phyloP scores from a whole-genome alignment of 2,888 invertebrate genomes.

The Campoletis raptor region DNA sequence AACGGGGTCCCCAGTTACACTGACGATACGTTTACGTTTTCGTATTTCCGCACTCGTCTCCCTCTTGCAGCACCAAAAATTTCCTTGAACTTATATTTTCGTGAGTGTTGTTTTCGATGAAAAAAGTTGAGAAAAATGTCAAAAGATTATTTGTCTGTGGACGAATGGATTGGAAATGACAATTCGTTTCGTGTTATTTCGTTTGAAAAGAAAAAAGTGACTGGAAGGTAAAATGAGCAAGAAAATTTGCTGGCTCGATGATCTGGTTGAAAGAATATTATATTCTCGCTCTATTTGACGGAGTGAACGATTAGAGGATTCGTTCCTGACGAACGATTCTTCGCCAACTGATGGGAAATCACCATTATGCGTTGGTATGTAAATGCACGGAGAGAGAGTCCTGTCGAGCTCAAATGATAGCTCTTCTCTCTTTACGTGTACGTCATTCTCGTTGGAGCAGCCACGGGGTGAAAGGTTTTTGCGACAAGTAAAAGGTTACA shows the following conservation, averaged over 20 bases:
- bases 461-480: constrained; percentile 42
- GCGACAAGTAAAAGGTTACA: constrained; percentile 43
- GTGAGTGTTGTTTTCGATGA: not conserved
- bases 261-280: constrained; percentile 5
- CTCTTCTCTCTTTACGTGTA: constrained; percentile 13
- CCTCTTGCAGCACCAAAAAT: not conserved
- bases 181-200: not conserved
- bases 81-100: not conserved
- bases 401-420: constrained; percentile 41
- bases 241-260: not conserved
- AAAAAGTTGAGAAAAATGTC: not conserved
- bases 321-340: constrained; percentile 47
- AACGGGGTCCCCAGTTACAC: constrained; percentile 74
- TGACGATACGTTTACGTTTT: constrained; percentile 35
- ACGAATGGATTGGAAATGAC: not conserved
- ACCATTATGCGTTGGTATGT: constrained; percentile 57
- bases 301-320: constrained; percentile 32
- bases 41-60: not conserved
- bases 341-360: constrained; percentile 37
- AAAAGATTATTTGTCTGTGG: not conserved
- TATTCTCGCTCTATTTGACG: constrained; percentile 26
- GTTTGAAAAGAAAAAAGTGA: not conserved
- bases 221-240: not conserved
- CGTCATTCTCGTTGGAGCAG: constrained; percentile 33
- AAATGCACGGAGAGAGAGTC: constrained; percentile 35